Base-by-base conservation (phyloP, 2,797 vertebrate species). In the Phoxinus dragarum region DNA sequence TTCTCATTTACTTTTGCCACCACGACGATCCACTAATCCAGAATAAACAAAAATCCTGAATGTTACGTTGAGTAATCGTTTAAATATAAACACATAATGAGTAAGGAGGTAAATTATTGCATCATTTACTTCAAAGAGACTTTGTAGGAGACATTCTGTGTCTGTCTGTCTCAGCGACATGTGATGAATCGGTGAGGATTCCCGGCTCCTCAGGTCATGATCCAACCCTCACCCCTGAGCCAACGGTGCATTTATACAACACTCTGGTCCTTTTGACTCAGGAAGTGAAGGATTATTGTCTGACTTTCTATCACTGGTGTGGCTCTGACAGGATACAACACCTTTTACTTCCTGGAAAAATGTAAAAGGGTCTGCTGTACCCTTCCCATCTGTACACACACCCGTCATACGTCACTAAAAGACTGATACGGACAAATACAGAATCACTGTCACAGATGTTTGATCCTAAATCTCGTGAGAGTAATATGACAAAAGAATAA, bases 291-390 rank as follows among this genome's bases (percentile, higher is more conserved):
- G 86, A 83, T 87, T 83, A 80, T 49, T 71, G 72, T 59, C 85
- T 78, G 72, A 66, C 77, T 86, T 56, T 42, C 82, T 75, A 64
- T 79, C 75, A 84, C 66, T 56, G 27, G 52, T 64, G 47, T 81
- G 76, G 31, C 85, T 86, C 59, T 80, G 59, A 78, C 77, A 78
- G 81, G 73, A 80, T 21, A 11, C 42, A 56, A 80, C 83, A 90
- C 36, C 69, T 88, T 88, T 89, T 59, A 75, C 81, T 86, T 89
- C 85, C 84, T 86, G 80, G 38, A 36, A 76, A 31, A 69, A 64
- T 64, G 69, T 64, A 73, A 84, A 40, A 77, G 2, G 2, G 17
- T 49, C 27, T 27, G 34, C 67, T 75, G 73, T 61, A 27, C 7
- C 21, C 6, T n/a, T 75, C 76, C 36, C 64, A 34, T 31, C 44